phyloP scores from a whole-genome alignment of 2,888 invertebrate genomes.

The Noctua janthina region DNA sequence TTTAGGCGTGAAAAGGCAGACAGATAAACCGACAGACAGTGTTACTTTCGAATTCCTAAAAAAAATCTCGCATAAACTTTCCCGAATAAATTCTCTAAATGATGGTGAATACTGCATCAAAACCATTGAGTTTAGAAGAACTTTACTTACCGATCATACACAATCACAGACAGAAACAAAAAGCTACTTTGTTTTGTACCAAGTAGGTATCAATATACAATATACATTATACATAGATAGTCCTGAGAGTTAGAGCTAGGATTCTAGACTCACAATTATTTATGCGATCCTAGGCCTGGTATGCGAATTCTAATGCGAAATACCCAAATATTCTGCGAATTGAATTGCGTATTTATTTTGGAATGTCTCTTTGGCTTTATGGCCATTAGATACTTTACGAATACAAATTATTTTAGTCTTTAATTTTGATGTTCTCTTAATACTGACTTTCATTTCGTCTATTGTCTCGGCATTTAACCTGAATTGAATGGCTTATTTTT shows the following conservation, averaged over 20 bases:
- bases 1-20: too few relatives aligned
- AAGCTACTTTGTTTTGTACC: background rate
- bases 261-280: constrained; percentile 27
- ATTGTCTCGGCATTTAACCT: background rate
- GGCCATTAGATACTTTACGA: constrained; percentile 18
- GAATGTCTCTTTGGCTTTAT: constrained; percentile 38
- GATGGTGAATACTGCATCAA: background rate
- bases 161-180: background rate
- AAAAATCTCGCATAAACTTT: too few relatives aligned
- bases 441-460: background rate
- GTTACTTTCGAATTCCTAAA: too few relatives aligned
- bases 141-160: background rate
- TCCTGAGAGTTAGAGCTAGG: constrained; percentile 2
- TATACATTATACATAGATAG: background rate
- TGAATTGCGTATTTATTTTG: constrained; percentile 44
- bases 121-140: background rate
- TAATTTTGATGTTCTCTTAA: background rate
- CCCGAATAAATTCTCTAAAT: background rate
- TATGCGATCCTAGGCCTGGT: constrained; percentile 36
- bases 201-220: background rate
- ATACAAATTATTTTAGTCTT: constrained; percentile 19
- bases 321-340: constrained; percentile 48
- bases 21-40: too few relatives aligned
- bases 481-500: background rate
- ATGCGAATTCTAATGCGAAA: constrained; percentile 36